Evolutionary conservation across 2,113 vertebrate species (phyloP).

Genomic region (Heterotilapia buettikoferi): DNA sequence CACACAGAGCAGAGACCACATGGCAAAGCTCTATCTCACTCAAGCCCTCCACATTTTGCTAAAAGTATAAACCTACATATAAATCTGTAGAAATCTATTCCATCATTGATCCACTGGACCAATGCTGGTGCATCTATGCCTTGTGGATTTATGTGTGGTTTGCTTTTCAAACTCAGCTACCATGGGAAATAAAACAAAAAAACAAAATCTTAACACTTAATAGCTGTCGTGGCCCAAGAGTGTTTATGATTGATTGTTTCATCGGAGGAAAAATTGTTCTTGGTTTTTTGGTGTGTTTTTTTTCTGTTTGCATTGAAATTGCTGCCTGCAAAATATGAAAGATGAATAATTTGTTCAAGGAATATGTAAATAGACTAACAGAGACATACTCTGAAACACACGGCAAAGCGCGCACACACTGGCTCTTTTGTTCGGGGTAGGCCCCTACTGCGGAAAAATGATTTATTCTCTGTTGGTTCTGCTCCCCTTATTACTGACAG

Average conservation of each 20-base stretch:
- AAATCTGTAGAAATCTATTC: not conserved
- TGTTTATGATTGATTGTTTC: not conserved
- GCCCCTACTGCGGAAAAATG: constrained; percentile 50
- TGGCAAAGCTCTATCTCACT: not conserved
- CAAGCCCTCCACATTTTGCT: not conserved
- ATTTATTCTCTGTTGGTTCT: constrained; percentile 62
- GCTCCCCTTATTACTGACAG: constrained; percentile 56
- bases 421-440: constrained; percentile 56
- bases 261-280: not conserved
- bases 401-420: not conserved
- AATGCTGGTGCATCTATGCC: not conserved
- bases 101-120: not conserved
- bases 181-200: not conserved
- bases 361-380: constrained; percentile 36
- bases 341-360: constrained; percentile 24
- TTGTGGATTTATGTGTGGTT: not conserved
- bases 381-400: not conserved
- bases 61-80: not conserved
- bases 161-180: not conserved
- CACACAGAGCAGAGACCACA: not conserved
- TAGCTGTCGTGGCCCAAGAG: not conserved
- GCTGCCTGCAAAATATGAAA: constrained; percentile 10
- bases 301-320: constrained; percentile 21
- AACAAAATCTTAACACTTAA: not conserved
- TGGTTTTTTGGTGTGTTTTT: not conserved